Base-by-base conservation (phyloP, 2,888 invertebrate species). In the Aquatica leii region DNA sequence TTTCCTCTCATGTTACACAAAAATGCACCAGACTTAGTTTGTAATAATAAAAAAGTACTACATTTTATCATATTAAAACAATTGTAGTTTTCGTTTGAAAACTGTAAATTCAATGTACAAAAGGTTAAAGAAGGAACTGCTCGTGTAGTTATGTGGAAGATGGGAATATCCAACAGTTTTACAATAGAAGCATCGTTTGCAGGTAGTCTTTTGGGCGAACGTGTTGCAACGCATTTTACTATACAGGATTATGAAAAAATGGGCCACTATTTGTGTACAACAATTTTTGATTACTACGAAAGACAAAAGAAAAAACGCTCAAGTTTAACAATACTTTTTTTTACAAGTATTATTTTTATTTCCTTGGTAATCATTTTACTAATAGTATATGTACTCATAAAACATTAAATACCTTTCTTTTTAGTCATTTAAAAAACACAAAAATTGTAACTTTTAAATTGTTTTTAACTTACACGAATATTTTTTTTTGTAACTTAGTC, bases 121-220 rank as follows among this genome's bases (percentile, higher is more conserved):
- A 90, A 94, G 69, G 92, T 92, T 74, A 97, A 97, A 83, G 97
- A 97, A 83, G 97, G 97, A 1, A 97, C 97, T 0, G 97, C 96
- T 4, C 85, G 97, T 61, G 93, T 97, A 8, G 96, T 97, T 0
- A 92, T 96, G 74, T 97, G 96, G 95, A 92, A 95, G 86, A 88
- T 97, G 86, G 97, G 97, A 18, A 93, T 97, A 46, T 90, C 92
- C 62, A 95, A 97, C 76, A 96, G 96, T 80, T 97, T 94, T 78
- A 97, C 97, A 2, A 89, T 97, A 87, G 97, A 97, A 83, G 95
- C 96, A 6, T 96, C 97, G 0, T 94, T 97, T 80, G 95, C 94
- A 54, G 97, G 97, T 8, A 93, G 96, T 1, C 90, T 90, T 68
- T 82, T 95, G 59, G 94, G 94, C 1, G 89, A 91, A 46, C 87